These are phyloP conservation scores for Channa striata DNA, from an alignment of 2,797 vertebrate species.

Conservation along the genomic window DNA sequence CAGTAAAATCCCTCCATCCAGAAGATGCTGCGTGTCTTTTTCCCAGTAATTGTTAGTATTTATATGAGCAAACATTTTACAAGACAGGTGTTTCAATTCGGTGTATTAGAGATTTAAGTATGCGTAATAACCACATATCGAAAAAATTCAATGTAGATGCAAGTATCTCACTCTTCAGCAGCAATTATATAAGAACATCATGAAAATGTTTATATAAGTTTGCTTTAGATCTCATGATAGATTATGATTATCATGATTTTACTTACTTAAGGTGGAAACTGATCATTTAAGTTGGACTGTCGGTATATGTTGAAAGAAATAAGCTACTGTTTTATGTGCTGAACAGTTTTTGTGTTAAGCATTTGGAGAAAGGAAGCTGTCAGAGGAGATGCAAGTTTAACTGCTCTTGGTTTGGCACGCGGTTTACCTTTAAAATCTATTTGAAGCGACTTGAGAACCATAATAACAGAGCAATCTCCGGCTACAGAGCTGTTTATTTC, in stretches of 20 bases:
- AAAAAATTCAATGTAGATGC: no score
- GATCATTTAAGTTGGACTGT: background rate
- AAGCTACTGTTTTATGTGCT: conserved; percentile 19
- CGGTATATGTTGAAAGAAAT: conserved; percentile 4
- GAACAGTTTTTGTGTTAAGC: background rate
- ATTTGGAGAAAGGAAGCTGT: conserved; percentile 33
- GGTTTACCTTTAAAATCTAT: conserved; percentile 64
- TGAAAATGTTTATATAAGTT: no score
- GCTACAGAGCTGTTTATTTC: conserved; percentile 47
- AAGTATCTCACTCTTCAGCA: no score
- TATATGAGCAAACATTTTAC: background rate
- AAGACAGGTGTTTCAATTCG: background rate
- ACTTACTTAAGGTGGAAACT: no score
- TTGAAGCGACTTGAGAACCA: conserved; percentile 56
- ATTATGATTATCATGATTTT: no score
- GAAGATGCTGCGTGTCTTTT: no score
- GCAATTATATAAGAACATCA: no score
- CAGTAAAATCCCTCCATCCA: background rate
- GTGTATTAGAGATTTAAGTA: background rate
- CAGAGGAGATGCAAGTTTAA: conserved; percentile 27
- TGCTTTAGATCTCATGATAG: no score
- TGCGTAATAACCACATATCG: no score
- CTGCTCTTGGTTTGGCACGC: conserved; percentile 39
- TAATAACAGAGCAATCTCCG: conserved; percentile 58
- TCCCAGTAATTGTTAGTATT: no score